Evolutionary conservation across 2,113 vertebrate species (phyloP), one percentile per base, ranked within the genome.

Genomic region (Trematocara variabile): DNA sequence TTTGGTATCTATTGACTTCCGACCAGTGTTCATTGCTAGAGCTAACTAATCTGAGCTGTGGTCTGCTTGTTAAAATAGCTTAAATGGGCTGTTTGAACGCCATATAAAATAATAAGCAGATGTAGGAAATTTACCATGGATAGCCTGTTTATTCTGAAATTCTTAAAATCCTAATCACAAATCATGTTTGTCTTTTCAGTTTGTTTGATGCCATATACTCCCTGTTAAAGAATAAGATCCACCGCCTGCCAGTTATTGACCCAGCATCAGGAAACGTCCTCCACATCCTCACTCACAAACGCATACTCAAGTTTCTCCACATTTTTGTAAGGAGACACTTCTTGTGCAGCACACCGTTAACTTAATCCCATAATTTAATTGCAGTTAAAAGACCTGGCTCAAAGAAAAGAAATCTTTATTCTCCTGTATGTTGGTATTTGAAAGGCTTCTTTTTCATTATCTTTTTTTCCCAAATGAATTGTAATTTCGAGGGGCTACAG

Each of bases 261-360:
- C 98, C 98, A 0, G 28, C 94, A n/a, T 97, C 98, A 0, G 98
- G 98, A 22, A 96, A 98, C 0, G 98, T 98, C 79, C 97, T 99
- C n/a, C 97, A 98, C 90, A 99, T 99, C 89, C 96, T 99, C 82
- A 99, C 98, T 0, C 98, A 99, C 93, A 99, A 99, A 85, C 97
- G 98, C 39, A 97, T 99, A 89, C 97, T 99, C 84, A 99, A 99
- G 93, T 99, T 99, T 93, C 96, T 99, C 58, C 97, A 98, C 89
- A 97, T 99, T 85, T 99, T 99, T 39, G 96, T 96, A 63, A 95
- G 84, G 2, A 54, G 3, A 44, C 28, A n/a, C 6, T 28, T 10
- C 22, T 68, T 25, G 7, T 52, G 12, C 34, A 65, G 34, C 63
- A 68, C 11, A 70, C 3, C 4, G 1, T 22, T 41, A 68, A 68